Conservation (phyloP, 2,113 vertebrate species). For the Petromus typicus region DNA sequence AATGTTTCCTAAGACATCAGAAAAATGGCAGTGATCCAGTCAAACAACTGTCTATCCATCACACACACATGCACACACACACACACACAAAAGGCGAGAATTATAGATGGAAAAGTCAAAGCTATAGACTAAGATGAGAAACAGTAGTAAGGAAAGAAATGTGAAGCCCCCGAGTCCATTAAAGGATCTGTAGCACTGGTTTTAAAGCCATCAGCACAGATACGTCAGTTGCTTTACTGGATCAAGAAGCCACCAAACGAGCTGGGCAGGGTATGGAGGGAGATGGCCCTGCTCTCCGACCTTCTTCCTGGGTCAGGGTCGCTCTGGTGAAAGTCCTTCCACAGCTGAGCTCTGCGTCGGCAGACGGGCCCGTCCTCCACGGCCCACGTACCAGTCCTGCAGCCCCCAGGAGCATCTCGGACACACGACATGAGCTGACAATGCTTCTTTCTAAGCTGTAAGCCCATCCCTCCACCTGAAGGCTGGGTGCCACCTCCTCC, state of each 20-base stretch:
- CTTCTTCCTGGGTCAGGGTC: not conserved
- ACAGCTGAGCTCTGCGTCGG: not conserved
- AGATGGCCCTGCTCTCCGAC: not conserved
- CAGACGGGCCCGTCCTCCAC: not conserved
- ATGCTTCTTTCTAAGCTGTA: slow-evolving; percentile 5
- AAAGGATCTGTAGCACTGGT: slow-evolving; percentile 25
- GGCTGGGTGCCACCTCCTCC: not conserved
- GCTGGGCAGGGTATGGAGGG: too few species aligned
- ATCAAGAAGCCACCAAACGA: not conserved
- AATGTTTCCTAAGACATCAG: slow-evolving; percentile 44
- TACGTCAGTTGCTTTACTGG: not conserved
- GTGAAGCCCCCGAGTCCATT: not conserved
- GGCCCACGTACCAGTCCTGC: not conserved
- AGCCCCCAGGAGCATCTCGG: not conserved
- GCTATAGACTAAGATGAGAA: slow-evolving; percentile 27
- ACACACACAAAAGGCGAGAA: not conserved
- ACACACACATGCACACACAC: not conserved
- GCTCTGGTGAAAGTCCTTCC: not conserved
- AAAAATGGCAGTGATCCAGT: slow-evolving; percentile 44
- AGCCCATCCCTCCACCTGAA: not conserved
- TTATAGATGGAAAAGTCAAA: slow-evolving; percentile 39
- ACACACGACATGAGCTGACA: not conserved
- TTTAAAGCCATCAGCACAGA: not conserved
- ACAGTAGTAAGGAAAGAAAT: not conserved
- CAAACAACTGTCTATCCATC: not conserved